Evolutionary conservation across 1,140 invertebrate genomes (phyloP).

Genomic region (Sminthurides bifidus): DNA sequence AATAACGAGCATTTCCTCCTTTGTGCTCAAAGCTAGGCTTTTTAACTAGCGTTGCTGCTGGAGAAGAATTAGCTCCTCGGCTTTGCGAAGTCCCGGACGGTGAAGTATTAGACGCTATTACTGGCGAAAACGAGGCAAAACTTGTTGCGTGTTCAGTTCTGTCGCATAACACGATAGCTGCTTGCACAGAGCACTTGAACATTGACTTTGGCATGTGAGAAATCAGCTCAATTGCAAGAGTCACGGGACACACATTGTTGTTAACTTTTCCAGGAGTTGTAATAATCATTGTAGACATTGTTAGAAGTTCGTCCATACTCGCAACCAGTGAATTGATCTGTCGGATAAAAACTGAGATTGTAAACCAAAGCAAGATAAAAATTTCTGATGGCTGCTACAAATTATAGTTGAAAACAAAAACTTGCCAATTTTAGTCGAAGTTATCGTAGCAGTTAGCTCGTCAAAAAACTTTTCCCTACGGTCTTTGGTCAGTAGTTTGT

Average conservation of each 20-base stretch:
- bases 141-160: constrained; percentile 18
- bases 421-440: neutral
- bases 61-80: neutral
- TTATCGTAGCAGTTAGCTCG: constrained; percentile 31
- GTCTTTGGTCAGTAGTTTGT: constrained; percentile 45
- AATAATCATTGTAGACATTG: constrained; percentile 26
- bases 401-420: neutral
- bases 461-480: constrained; percentile 38
- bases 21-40: neutral
- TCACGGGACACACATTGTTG: constrained; percentile 26
- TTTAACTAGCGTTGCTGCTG: neutral
- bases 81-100: neutral
- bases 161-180: constrained; percentile 21
- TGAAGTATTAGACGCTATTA: neutral
- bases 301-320: constrained; percentile 30
- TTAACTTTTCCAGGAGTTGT: constrained; percentile 31
- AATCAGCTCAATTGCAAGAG: constrained; percentile 22
- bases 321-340: too few relatives aligned
- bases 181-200: constrained; percentile 12
- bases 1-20: neutral
- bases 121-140: neutral
- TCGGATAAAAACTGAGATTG: constrained; percentile 15
- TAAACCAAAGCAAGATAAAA: constrained; percentile 9
- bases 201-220: constrained; percentile 30
- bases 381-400: neutral